Base-by-base conservation (phyloP, 2,113 vertebrate genomes). In the Suncus etruscus region DNA sequence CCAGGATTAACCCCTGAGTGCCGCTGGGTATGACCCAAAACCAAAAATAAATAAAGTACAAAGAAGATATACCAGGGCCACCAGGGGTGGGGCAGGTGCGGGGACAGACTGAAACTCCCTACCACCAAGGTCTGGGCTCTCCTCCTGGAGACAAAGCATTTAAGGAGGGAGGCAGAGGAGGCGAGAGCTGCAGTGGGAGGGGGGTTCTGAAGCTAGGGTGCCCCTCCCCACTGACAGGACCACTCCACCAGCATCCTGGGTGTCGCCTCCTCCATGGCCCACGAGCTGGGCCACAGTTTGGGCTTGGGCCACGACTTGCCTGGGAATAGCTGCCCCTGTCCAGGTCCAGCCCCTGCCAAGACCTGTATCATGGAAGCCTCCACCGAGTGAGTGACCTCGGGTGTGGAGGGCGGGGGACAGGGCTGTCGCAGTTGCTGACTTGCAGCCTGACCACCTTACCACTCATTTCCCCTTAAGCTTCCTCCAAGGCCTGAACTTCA, bases 361-460 rank as follows among this genome's bases (percentile, higher is more conserved):
- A 98, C 98, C 84, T 99, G 99, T 97, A 99, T 99, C 98, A 99
- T 99, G 99, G 98, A 99, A 48, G 97, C 96, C 0, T 98, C 98
- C 0, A 99, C 98, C 0, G 98, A 98, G 99, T 99, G 86, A 98
- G 98, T 88, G 6, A 15, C 66, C 16, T 29, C 11, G 39, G 88
- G 74, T 11, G 8, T 0, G 1, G 51, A 27, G 31, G 3, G 6
- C 47, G 24, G 2, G 0, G 32, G 32, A 29, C 29, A 12, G 3
- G 31, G 65, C 27, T 27, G 65, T 25, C 2, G 1, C 25, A 47
- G 27, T 65, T 14, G 16, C 24, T 8, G 0, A 39, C 39, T 39
- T 39, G 39, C 22, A 29, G 48, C 31, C 48, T 76, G 73, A 75
- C 9, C 77, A 24, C 70, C 74, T 68, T 47, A 76, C 61, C 1